Base-by-base conservation (phyloP, 1,140 invertebrate genomes). In the Drosophila kurseongensis region DNA sequence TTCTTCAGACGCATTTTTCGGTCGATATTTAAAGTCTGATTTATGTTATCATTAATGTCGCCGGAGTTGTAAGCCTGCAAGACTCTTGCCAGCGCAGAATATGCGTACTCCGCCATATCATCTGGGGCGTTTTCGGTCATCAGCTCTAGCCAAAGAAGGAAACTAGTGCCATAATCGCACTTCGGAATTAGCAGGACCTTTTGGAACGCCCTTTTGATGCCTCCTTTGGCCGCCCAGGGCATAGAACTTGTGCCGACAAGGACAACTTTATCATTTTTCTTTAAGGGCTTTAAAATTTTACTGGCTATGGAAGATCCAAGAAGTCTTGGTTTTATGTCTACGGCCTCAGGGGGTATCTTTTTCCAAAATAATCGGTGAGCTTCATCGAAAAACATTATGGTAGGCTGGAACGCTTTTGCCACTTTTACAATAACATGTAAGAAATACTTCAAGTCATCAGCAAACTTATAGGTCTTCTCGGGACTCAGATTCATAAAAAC, bases 361-460 rank as follows among this genome's bases (percentile, higher is more conserved):
- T 97, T 98, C 69, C 96, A 94, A 92, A 96, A 98, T 23, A 96
- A 94, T 81, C 95, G 96, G 86, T 98, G 97, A 29, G 95, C 97
- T 16, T 95, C 94, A 65, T 96, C 95, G 72, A 98, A 95, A 76
- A 95, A 96, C 71, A 98, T 95, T 0, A 98, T 94, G 2, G 96
- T 94, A 0, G 97, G 97, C 83, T 97, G 95, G 23, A 96, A 92
- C 1, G 96, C 78, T 62, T 93, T 93, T 0, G 94, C 93, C 50
- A 95, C 93, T 93, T 94, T 93, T 42, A 91, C 75, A 18, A 92
- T 60, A 3, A 91, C 74, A 59, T 92, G 81, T 5, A 93, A 8
- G 27, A 94, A 88, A 77, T 93, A 93, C 13, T 91, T 90, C 51
- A 93, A 54, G 9, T 97, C 68, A 8, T 97, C 95, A 12, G 95